Percentiles rank a stretch among this genome's conserved stretches.
Conservation (phyloP, 1,140 invertebrate genomes). For the Apolygus lucorum region DNA sequence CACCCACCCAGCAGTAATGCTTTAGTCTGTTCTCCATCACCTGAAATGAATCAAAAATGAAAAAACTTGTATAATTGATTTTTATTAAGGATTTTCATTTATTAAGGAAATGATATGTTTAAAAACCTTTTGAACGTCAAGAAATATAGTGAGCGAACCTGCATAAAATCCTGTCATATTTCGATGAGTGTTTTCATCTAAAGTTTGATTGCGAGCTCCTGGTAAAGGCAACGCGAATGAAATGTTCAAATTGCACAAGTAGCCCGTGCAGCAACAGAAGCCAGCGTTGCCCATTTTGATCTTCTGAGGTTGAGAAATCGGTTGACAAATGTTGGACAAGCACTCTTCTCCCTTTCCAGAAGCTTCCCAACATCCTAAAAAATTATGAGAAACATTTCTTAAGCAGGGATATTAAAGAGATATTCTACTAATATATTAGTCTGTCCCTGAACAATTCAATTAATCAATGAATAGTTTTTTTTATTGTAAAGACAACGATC, state of each 20-base stretch:
- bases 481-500: too few relatives aligned
- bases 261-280: slow-evolving; percentile 23
- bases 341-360: slow-evolving; percentile 13
- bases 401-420: too few relatives aligned
- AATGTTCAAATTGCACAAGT: slow-evolving; percentile 25
- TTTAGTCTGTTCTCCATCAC: slow-evolving; percentile 3
- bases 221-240: slow-evolving; percentile 26
- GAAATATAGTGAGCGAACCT: neutral
- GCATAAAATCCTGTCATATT: neutral
- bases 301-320: slow-evolving; percentile 32
- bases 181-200: neutral
- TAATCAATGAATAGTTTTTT: too few relatives aligned
- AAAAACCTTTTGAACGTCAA: neutral
- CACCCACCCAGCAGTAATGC: slow-evolving; percentile 3
- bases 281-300: slow-evolving; percentile 37
- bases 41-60: slow-evolving; percentile 16
- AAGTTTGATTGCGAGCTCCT: neutral
- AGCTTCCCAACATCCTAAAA: slow-evolving; percentile 22
- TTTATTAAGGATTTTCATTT: too few relatives aligned
- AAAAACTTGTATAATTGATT: slow-evolving; percentile 26
- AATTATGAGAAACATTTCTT: too few relatives aligned
- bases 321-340: neutral
- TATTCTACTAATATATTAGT: too few relatives aligned
- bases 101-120: neutral
- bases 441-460: too few relatives aligned